Base-by-base conservation (phyloP, 2,888 invertebrate species). In the Ypsolopha sequella region DNA sequence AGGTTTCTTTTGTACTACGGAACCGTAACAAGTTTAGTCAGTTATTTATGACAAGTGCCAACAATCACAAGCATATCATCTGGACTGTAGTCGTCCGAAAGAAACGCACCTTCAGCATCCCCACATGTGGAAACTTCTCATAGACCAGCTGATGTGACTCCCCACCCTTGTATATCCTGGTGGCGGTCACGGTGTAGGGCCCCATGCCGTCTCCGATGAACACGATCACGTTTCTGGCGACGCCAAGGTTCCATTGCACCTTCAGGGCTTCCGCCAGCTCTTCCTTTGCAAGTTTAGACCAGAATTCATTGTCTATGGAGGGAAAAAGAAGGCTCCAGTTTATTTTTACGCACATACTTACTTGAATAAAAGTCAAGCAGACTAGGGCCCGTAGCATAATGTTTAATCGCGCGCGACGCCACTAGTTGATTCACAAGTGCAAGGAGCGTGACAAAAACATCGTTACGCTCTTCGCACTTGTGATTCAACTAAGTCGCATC, bases 141-240 rank as follows among this genome's bases (percentile, higher is more conserved):
- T 92, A 97, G 0, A 89, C 79, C 48, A 97, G 84, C 55, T 89
- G 80, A 46, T 93, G 92, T 33, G 88, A 89, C 68, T 96, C 96
- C 0, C 93, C 92, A 39, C 90, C 91, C 49, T 90, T 91, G 72
- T 92, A 92, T 52, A 96, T 94, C 62, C 97, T 88, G 0, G 95
- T 90, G 0, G 95, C 93, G 0, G 96, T 94, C 47, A 94, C 89
- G 0, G 96, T 96, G 56, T 94, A 92, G 0, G 93, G 89, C 0
- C 96, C 96, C 96, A 97, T 95, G 3, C 97, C 97, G 67, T 97
- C 97, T 0, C 96, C 97, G 4, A 97, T 80, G 68, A 96, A 96
- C 0, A 97, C 62, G 49, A 97, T 92, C 1, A 96, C 91, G 70
- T 96, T 97, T 72, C 91, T 94, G 0, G 96, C 96, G 0, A 76